These are phyloP conservation scores for Tuta absoluta DNA, from an alignment of 2,888 invertebrate species.

Conservation along the genomic window DNA sequence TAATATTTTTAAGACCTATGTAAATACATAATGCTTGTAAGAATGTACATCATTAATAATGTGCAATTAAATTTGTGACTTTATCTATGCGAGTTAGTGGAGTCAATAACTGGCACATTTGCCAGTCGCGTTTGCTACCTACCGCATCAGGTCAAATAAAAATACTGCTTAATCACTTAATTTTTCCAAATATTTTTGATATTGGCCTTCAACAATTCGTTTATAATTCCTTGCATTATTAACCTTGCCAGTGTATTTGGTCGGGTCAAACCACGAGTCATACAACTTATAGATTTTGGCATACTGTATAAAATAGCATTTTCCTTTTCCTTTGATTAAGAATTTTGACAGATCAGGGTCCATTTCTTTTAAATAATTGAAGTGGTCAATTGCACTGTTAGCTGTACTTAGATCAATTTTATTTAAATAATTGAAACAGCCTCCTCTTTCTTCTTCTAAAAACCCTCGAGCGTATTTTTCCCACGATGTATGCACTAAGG, in stretches of 20 bases:
- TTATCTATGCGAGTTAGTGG: no score
- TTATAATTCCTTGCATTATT: not conserved
- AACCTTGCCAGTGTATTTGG: slow-evolving; percentile 12
- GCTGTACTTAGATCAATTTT: not conserved
- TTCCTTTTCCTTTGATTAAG: not conserved
- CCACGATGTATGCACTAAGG: not conserved
- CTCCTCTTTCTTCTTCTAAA: not conserved
- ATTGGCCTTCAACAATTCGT: slow-evolving; percentile 4
- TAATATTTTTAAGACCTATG: no score
- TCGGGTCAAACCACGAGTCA: slow-evolving; percentile 2
- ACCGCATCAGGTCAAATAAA: not conserved
- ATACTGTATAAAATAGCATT: not conserved
- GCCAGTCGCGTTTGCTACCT: no score
- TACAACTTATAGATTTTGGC: slow-evolving; percentile 1
- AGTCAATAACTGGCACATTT: no score
- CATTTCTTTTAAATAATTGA: not conserved
- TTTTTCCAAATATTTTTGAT: slow-evolving; percentile 9
- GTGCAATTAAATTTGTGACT: no score
- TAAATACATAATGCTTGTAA: no score
- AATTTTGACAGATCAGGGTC: slow-evolving; percentile 13
- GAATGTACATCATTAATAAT: no score
- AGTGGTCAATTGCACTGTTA: slow-evolving; percentile 20
- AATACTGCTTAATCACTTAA: not conserved
- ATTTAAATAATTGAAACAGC: not conserved
- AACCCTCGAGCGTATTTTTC: not conserved